A percentile compares a stretch with the other conserved stretches of the same genome.
phyloP scores from a whole-genome alignment of 2,113 vertebrate genomes.

The Clarias magur region DNA sequence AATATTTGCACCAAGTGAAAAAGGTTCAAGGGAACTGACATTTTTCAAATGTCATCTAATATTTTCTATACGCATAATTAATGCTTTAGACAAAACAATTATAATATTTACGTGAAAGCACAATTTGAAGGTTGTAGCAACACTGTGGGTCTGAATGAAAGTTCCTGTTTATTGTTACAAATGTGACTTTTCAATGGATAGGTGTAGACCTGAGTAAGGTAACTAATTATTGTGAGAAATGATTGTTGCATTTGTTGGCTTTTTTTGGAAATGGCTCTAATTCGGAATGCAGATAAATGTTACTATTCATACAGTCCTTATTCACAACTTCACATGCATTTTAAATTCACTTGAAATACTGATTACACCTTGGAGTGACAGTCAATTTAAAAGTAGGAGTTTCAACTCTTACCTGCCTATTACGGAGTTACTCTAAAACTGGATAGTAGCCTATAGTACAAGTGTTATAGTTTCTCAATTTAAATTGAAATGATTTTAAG shows the following conservation, averaged over 20 bases:
- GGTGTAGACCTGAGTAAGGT: neutral
- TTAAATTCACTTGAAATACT: neutral
- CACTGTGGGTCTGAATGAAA: neutral
- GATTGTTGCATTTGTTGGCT: neutral
- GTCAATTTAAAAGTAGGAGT: neutral
- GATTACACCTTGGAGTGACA: neutral
- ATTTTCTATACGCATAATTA: neutral
- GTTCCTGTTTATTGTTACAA: neutral
- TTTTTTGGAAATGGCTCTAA: too few relatives aligned
- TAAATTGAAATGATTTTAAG: neutral
- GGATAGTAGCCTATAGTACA: neutral
- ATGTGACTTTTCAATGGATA: neutral
- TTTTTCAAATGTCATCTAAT: neutral
- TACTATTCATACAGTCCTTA: neutral
- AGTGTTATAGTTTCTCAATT: neutral
- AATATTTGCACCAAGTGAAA: neutral
- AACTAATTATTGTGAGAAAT: neutral
- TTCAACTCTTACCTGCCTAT: neutral
- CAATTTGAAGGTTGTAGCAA: neutral
- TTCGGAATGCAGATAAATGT: neutral
- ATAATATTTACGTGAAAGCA: neutral
- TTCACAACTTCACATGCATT: neutral
- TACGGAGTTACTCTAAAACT: neutral
- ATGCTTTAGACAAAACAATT: too few relatives aligned
- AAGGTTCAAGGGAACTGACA: neutral